Conservation (phyloP, 2,888 invertebrate genomes). For the Cosmia trapezina region DNA sequence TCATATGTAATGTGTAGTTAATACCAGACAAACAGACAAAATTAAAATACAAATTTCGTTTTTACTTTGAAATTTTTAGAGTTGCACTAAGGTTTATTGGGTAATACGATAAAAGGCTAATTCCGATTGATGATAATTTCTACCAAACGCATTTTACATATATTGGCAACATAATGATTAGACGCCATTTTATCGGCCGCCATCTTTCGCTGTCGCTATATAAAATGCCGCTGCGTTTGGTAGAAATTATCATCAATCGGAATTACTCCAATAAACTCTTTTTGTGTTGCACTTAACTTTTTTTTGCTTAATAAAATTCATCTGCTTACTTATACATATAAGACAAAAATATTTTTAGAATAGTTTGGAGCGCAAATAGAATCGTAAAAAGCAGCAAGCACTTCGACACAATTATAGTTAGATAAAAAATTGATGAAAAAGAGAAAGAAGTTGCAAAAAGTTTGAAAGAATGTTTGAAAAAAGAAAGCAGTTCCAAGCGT, state of each 20-base stretch:
- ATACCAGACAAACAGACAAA: neutral
- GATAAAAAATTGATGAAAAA: neutral
- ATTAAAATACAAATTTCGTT: neutral
- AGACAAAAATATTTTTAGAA: conserved; percentile 7
- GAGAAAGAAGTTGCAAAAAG: neutral
- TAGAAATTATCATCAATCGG: no score
- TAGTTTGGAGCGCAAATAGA: neutral
- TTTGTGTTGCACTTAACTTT: neutral
- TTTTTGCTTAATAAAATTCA: neutral
- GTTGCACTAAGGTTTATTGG: no score
- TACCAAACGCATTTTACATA: no score
- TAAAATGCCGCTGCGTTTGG: no score
- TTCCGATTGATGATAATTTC: no score
- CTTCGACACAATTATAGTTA: conserved; percentile 1
- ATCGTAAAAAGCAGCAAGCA: neutral
- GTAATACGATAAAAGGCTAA: no score
- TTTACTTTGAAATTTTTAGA: neutral
- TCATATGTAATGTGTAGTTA: neutral
- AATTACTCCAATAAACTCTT: no score
- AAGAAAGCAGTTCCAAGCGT: conserved; percentile 6
- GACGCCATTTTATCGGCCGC: no score
- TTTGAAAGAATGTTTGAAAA: conserved; percentile 8
- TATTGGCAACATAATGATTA: no score
- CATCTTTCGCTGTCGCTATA: no score
- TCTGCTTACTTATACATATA: neutral